Evolutionary conservation across 2,888 invertebrate genomes (phyloP).

Genomic region (Nezara viridula): DNA sequence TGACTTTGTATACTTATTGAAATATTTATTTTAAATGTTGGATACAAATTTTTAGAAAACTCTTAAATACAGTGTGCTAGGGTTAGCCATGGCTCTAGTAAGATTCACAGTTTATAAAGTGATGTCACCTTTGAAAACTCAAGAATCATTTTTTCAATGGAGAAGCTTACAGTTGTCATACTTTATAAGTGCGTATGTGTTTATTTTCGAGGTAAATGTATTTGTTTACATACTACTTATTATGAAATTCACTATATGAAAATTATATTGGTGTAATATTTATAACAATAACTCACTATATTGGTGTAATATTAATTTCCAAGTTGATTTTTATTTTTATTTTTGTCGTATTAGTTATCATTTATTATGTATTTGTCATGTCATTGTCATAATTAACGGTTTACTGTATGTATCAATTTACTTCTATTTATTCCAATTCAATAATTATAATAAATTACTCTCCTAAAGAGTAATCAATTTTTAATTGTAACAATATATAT

Average conservation of each 20-base stretch:
- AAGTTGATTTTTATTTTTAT: too few species aligned
- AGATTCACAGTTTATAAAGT: background rate
- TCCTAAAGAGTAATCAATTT: too few species aligned
- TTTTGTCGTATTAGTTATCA: too few species aligned
- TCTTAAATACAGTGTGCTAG: background rate
- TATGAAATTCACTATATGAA: background rate
- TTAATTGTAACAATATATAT: too few species aligned
- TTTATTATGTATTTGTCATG: too few species aligned
- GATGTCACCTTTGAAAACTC: background rate
- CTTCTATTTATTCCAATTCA: too few species aligned
- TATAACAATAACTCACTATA: too few species aligned
- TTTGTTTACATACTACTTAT: background rate
- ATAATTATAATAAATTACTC: too few species aligned
- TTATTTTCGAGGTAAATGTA: background rate
- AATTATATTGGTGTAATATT: too few species aligned
- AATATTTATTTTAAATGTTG: background rate
- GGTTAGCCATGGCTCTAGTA: background rate
- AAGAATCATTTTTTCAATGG: background rate
- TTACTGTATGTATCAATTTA: too few species aligned
- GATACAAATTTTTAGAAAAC: background rate
- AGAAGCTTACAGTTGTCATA: background rate
- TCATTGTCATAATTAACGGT: too few species aligned
- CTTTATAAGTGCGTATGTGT: background rate
- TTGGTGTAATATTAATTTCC: too few species aligned
- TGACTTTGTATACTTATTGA: background rate